These are phyloP conservation scores for Onychostruthus taczanowskii DNA, from an alignment of 2,113 vertebrate genomes.

Conservation along the genomic window DNA sequence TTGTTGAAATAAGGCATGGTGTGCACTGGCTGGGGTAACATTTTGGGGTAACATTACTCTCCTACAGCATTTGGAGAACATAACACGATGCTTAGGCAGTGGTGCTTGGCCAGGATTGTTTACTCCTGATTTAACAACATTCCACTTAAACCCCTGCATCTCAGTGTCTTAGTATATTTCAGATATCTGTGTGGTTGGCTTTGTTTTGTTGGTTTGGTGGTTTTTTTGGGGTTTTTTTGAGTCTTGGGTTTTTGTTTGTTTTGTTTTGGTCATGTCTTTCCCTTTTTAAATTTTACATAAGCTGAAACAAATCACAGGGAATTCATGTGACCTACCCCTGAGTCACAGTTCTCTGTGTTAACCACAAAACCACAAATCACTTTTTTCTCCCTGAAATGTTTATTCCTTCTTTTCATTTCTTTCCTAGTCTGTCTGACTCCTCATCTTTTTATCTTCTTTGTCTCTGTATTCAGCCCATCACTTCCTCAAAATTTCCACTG, in stretches of 20 bases:
- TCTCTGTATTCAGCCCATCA: background rate
- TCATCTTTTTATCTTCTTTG: background rate
- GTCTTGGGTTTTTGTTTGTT: background rate
- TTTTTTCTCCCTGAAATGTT: slow-evolving; percentile 6
- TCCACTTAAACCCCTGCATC: background rate
- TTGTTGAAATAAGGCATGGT: background rate
- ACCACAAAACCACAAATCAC: background rate
- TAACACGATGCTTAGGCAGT: background rate
- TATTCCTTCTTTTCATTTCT: background rate
- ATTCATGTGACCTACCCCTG: background rate
- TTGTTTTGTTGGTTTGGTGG: too few relatives aligned
- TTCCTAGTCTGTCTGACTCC: background rate
- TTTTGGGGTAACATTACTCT: background rate
- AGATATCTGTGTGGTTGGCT: background rate
- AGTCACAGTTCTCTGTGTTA: background rate
- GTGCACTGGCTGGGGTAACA: background rate
- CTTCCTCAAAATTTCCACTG: background rate
- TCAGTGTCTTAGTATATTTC: background rate
- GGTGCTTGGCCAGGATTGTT: background rate
- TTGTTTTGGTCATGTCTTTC: background rate
- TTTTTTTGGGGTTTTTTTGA: background rate
- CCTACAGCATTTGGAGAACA: background rate
- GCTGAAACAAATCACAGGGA: background rate
- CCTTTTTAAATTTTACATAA: background rate
- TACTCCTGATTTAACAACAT: background rate